phyloP scores from a whole-genome alignment of 1,140 invertebrate genomes.

The Drosophila ananassae region DNA sequence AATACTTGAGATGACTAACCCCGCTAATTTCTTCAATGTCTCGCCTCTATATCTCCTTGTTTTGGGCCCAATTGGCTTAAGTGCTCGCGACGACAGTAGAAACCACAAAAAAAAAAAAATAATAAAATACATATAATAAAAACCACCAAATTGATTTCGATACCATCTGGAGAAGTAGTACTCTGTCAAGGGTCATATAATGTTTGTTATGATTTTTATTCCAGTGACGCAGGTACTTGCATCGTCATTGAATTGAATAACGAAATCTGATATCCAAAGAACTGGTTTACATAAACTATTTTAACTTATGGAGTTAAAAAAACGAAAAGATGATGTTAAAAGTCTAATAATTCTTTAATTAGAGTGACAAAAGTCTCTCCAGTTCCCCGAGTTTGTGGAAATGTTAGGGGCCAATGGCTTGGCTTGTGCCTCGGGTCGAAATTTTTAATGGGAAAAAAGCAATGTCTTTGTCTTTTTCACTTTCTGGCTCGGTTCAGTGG shows the following conservation, averaged over 20 bases:
- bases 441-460: constrained; percentile 7
- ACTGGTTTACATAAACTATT: neutral
- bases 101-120: constrained; percentile 2
- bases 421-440: constrained; percentile 5
- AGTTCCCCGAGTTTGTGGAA: constrained; percentile 9
- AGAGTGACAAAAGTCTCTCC: neutral
- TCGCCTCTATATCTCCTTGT: constrained; percentile 25
- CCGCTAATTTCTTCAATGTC: constrained; percentile 44
- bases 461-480: constrained; percentile 28
- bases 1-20: constrained; percentile 45
- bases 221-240: constrained; percentile 17
- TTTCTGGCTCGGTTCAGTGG: constrained; percentile 7
- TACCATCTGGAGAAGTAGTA: constrained; percentile 35
- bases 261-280: neutral
- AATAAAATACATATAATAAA: constrained; percentile 1
- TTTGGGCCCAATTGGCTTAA: constrained; percentile 39
- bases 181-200: constrained; percentile 9
- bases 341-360: neutral
- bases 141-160: constrained; percentile 55
- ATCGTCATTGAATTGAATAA: constrained; percentile 9
- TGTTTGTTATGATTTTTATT: neutral
- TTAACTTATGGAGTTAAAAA: neutral
- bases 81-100: constrained; percentile 33
- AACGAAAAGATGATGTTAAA: no score
- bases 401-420: constrained; percentile 31